A percentile compares a stretch with the other conserved stretches of the same genome.
Conservation (phyloP, 2,113 vertebrate species). For the Psittacula cyanocephala region DNA sequence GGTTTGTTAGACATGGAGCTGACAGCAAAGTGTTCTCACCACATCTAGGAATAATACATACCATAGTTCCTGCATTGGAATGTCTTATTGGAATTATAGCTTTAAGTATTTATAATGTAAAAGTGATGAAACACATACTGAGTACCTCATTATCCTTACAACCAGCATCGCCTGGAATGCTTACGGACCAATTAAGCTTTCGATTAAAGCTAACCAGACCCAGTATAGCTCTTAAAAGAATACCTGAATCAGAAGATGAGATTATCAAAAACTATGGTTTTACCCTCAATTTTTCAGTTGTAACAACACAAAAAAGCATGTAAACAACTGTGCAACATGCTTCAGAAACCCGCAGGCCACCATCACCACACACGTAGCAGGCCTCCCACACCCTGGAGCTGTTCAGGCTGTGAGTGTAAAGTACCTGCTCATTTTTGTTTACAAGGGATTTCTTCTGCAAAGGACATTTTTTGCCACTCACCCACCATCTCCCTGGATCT, state of each 20-base stretch:
- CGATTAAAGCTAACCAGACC: not conserved
- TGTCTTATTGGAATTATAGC: not conserved
- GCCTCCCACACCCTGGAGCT: not conserved
- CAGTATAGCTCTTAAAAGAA: not conserved
- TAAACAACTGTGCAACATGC: not conserved
- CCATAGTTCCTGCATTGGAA: not conserved
- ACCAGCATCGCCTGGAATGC: not conserved
- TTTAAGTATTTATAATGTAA: not conserved
- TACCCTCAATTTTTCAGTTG: not conserved
- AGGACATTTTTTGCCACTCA: not conserved
- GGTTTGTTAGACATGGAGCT: not conserved
- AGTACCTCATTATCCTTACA: not conserved
- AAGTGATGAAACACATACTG: not conserved
- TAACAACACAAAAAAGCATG: not conserved
- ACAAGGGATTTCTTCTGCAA: not conserved
- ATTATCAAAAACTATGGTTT: not conserved
- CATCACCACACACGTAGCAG: not conserved
- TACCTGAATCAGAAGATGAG: not conserved
- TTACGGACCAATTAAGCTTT: conserved; percentile 2
- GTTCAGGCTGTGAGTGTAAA: not conserved
- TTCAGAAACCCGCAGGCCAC: not conserved
- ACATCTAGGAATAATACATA: not conserved
- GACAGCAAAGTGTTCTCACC: not conserved
- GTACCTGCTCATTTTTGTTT: conserved; percentile 7
- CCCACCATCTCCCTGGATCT: not conserved